These are phyloP conservation scores for Anisognathus igniventris DNA, from an alignment of 2,797 vertebrate species.

Conservation along the genomic window DNA sequence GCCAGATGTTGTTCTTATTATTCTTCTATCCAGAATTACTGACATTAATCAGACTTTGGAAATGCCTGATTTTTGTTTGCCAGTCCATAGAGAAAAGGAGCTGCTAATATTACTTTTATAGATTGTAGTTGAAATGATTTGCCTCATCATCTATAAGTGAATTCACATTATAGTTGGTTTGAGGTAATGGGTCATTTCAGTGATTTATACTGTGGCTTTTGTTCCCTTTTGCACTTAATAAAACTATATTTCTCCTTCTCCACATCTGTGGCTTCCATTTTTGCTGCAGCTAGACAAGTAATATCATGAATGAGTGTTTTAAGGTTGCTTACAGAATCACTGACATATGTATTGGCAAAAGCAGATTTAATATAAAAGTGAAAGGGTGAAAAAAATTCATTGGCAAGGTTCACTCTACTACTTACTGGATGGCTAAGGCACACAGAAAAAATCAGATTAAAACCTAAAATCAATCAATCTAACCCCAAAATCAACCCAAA, in stretches of 20 bases:
- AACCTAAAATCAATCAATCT: neutral
- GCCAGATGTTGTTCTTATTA: neutral
- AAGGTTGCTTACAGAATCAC: neutral
- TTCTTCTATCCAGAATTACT: neutral
- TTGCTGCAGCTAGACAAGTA: neutral
- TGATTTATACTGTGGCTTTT: neutral
- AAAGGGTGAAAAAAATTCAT: neutral
- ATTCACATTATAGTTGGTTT: neutral
- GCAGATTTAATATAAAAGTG: neutral
- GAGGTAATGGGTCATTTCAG: neutral
- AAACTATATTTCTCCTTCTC: neutral
- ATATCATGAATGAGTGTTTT: neutral
- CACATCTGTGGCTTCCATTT: neutral
- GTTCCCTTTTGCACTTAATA: neutral
- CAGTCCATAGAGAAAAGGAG: neutral
- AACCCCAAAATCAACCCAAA: rapidly evolving
- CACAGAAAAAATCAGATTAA: neutral
- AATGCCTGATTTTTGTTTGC: neutral
- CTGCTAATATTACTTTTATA: neutral
- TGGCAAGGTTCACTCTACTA: neutral
- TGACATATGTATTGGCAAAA: neutral
- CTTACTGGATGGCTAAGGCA: neutral
- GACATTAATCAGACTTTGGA: neutral
- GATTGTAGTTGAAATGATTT: neutral
- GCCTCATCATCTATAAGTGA: neutral